Evolutionary conservation across 2,797 vertebrate species (phyloP), one percentile per base, ranked within the genome.

Genomic region (Thunnus albacares): DNA sequence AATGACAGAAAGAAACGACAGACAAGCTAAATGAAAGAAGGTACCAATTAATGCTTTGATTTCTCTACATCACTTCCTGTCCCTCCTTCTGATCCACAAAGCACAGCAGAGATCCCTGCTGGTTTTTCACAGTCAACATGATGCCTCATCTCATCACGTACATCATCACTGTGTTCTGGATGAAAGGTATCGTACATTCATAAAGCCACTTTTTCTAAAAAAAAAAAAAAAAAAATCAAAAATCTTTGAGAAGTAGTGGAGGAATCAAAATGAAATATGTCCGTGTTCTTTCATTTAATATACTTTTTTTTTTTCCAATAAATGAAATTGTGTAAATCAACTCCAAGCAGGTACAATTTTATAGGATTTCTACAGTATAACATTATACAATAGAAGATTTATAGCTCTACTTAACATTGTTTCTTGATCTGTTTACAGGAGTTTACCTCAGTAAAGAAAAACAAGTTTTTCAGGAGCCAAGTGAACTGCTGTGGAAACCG

Each of bases 381-480:
- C 17, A 10, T 52, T 69, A 11, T 22, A 22, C 30, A 33, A 33
- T 33, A 33, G 30, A 33, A n/a, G 4, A 2, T 33, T 33, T 33
- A 33, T 4, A 33, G 30, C 30, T 5, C 30, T 68, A 10, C 2
- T n/a, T 38, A 35, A 26, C 12, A 17, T 22, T 49, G 43, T 18
- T 20, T 59, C 3, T 0, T 24, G 1, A 5, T 51, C 26, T 85
- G 7, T 61, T 43, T 24, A 3, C 83, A 92, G 91, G 83, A n/a
- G 81, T 74, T 62, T 6, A 53, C 35, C 79, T 77, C n/a, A 77
- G 11, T 52, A 68, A 87, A 4, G 64, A 87, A 1, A 76, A 89
- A 30, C 49, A 30, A n/a, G 77, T 90, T 1, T 65, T 18, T 71
- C 91, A 92, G 77, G 61, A 75, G 56, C 87, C 89, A 57, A 1